Evolutionary conservation across 2,113 vertebrate species (phyloP).

Genomic region (Arizona elegans): DNA sequence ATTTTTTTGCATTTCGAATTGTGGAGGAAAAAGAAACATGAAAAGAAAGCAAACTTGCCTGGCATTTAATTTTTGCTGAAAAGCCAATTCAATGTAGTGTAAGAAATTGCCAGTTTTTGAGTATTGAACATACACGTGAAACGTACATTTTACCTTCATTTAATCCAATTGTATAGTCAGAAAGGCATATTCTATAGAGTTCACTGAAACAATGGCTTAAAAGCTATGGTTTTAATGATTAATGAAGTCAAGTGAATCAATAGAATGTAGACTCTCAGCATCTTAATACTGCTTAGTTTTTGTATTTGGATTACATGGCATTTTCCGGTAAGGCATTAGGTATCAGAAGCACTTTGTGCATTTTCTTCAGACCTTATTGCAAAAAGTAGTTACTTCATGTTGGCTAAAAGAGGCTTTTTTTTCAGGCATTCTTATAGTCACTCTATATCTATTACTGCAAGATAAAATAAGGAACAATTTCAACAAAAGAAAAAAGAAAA

Average conservation of each 20-base stretch:
- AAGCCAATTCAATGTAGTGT: background rate
- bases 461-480: background rate
- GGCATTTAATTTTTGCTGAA: slow-evolving; percentile 25
- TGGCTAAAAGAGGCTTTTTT: background rate
- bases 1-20: slow-evolving; percentile 20
- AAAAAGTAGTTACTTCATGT: background rate
- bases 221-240: slow-evolving; percentile 54
- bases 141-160: slow-evolving; percentile 50
- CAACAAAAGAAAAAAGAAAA: background rate
- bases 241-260: background rate
- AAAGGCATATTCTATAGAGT: slow-evolving; percentile 51
- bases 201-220: slow-evolving; percentile 4
- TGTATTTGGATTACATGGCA: background rate
- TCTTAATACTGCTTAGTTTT: background rate
- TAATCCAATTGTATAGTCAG: slow-evolving; percentile 53
- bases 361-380: background rate
- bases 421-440: background rate
- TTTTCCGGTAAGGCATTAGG: background rate
- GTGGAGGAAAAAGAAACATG: background rate
- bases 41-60: slow-evolving; percentile 30
- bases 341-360: background rate
- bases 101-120: slow-evolving; percentile 30
- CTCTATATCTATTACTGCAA: background rate
- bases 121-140: slow-evolving; percentile 38
- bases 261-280: background rate